A percentile compares a stretch with the other conserved stretches of the same genome.
These are phyloP conservation scores for Trichonephila clavata DNA, from an alignment of 1,140 invertebrate genomes.

Conservation along the genomic window DNA sequence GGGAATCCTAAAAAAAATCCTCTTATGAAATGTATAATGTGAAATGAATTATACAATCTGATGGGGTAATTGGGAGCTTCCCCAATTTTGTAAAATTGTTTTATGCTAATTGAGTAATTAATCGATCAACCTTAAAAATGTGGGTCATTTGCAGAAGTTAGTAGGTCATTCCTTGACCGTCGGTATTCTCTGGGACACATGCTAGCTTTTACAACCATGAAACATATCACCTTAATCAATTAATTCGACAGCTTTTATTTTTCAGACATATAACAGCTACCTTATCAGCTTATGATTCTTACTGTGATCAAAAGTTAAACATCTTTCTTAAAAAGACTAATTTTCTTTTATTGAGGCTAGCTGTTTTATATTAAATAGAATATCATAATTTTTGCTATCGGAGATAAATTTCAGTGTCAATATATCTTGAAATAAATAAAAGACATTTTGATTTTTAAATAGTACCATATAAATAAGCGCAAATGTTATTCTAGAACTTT, in stretches of 20 bases:
- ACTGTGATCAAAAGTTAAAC: too few relatives aligned
- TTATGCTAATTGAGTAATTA: slow-evolving; percentile 32
- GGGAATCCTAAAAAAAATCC: not conserved
- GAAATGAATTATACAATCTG: not conserved
- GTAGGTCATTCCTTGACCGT: slow-evolving; percentile 59
- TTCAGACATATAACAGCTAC: too few relatives aligned
- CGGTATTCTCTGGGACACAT: not conserved
- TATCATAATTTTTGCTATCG: too few relatives aligned
- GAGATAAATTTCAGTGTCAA: too few relatives aligned
- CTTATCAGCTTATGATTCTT: too few relatives aligned
- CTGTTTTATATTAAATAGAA: too few relatives aligned
- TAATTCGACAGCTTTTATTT: not conserved
- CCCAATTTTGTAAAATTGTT: not conserved
- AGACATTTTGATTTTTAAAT: too few relatives aligned
- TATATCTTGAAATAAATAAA: too few relatives aligned
- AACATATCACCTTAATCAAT: not conserved
- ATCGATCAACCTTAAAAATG: slow-evolving; percentile 28
- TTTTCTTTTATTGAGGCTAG: too few relatives aligned
- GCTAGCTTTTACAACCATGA: not conserved
- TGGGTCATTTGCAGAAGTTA: slow-evolving; percentile 28
- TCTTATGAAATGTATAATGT: not conserved
- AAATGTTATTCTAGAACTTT: too few relatives aligned
- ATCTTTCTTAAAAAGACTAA: too few relatives aligned
- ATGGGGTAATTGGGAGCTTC: not conserved
- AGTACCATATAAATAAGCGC: too few relatives aligned